Conservation (phyloP, 2,797 vertebrate genomes). For the Lithobates pipiens region DNA sequence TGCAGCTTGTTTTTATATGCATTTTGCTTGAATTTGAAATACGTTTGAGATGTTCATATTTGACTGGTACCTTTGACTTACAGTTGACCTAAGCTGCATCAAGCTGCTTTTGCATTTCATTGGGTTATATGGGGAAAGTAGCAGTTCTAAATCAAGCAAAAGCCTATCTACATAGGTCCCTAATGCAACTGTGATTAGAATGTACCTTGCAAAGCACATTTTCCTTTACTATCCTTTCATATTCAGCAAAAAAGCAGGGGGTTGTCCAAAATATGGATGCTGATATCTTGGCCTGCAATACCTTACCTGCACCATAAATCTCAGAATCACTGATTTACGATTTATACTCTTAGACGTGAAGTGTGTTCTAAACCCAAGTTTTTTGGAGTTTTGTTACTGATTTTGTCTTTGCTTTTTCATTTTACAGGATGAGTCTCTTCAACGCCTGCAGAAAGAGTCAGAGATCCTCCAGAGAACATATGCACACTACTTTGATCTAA, state of each 20-base stretch:
- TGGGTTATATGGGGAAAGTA: too few relatives aligned
- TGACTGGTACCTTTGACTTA: too few relatives aligned
- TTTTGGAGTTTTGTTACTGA: neutral
- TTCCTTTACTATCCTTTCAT: neutral
- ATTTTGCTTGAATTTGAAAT: too few relatives aligned
- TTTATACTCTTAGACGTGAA: neutral
- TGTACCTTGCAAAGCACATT: neutral
- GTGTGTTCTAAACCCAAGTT: neutral
- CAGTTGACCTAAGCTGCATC: too few relatives aligned
- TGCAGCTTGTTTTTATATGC: neutral
- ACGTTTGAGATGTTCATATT: too few relatives aligned
- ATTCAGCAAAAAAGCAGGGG: too few relatives aligned
- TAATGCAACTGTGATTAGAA: too few relatives aligned
- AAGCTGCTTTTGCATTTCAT: too few relatives aligned
- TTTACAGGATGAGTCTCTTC: conserved; percentile 92
- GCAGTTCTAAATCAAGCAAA: neutral
- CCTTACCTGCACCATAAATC: neutral
- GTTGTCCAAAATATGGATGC: neutral
- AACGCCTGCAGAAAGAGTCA: conserved; percentile 97
- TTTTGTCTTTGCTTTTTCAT: neutral
- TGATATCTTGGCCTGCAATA: neutral
- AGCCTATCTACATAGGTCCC: neutral
- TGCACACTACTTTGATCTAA: conserved; percentile 97
- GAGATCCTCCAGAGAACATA: conserved; percentile 98
- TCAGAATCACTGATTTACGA: neutral